These are phyloP conservation scores for Diabrotica undecimpunctata DNA, from an alignment of 1,140 invertebrate genomes.

Conservation along the genomic window DNA sequence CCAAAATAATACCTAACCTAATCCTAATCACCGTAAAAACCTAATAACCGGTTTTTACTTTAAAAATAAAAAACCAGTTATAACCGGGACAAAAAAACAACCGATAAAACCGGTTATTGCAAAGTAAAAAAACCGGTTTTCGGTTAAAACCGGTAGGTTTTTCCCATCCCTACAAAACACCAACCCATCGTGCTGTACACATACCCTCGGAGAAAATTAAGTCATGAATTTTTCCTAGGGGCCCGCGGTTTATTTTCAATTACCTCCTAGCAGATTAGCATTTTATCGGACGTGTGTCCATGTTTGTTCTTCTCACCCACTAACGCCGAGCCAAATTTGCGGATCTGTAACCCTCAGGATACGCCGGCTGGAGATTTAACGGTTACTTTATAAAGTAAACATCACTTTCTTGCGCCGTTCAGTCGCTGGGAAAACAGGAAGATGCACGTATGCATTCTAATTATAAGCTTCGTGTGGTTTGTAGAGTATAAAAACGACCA, in stretches of 20 bases:
- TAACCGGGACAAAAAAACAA: no score
- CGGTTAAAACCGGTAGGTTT: no score
- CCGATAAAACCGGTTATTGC: no score
- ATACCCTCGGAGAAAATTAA: slow-evolving; percentile 5
- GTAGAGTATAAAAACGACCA: not conserved
- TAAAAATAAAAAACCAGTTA: no score
- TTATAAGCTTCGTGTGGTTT: not conserved
- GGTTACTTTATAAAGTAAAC: slow-evolving; percentile 17
- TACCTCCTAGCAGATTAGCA: slow-evolving; percentile 18
- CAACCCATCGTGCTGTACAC: not conserved
- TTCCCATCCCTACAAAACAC: no score
- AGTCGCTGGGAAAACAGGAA: not conserved
- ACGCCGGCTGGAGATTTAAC: slow-evolving; percentile 9
- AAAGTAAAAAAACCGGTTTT: no score
- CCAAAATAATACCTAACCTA: no score
- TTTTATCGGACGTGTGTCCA: slow-evolving; percentile 14
- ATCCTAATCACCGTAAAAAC: no score
- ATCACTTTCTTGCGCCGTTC: slow-evolving; percentile 4
- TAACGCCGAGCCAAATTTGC: slow-evolving; percentile 12
- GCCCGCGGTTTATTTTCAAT: slow-evolving; percentile 19
- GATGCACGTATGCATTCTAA: no score
- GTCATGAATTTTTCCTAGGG: slow-evolving; percentile 12
- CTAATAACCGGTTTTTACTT: no score
- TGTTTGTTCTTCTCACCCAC: slow-evolving; percentile 18
- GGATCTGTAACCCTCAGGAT: not conserved